phyloP scores from a whole-genome alignment of 2,113 vertebrate species.

The Nibea albiflora region DNA sequence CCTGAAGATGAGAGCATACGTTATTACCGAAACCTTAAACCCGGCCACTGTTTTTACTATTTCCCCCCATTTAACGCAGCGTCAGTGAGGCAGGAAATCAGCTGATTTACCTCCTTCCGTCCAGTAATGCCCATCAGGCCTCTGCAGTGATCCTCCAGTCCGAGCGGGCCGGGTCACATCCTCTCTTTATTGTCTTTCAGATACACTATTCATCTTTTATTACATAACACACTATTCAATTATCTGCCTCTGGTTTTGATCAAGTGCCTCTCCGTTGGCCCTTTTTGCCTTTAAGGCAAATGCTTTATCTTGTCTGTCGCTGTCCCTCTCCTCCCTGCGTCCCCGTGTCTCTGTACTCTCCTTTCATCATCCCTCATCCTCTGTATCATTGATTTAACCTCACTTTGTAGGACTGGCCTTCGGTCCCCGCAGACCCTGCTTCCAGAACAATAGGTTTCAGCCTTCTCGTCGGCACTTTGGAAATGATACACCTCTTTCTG shows the following conservation, averaged over 20 bases:
- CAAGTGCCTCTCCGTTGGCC: constrained; percentile 34
- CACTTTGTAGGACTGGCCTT: constrained; percentile 49
- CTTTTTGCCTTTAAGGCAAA: constrained; percentile 58
- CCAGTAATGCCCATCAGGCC: neutral
- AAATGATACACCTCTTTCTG: constrained; percentile 16
- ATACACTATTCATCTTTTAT: constrained; percentile 55
- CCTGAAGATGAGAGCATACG: too few species aligned
- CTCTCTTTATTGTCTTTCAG: constrained; percentile 17
- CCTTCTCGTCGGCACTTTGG: constrained; percentile 1
- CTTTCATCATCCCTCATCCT: constrained; percentile 63
- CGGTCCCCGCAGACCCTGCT: constrained; percentile 30
- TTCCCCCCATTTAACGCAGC: neutral
- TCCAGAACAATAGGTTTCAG: constrained; percentile 23
- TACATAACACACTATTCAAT: constrained; percentile 51
- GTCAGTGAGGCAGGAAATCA: neutral
- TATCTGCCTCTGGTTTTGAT: constrained; percentile 63
- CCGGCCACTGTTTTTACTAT: too few species aligned
- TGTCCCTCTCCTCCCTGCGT: constrained; percentile 35
- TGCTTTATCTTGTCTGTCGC: constrained; percentile 43
- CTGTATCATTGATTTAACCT: constrained; percentile 69
- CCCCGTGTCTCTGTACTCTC: constrained; percentile 38
- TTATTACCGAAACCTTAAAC: neutral
- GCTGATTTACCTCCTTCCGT: neutral
- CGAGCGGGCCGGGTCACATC: neutral
- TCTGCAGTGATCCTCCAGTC: constrained; percentile 19